These are phyloP conservation scores for Drosophila suboccidentalis DNA, from an alignment of 2,888 invertebrate species.

Conservation along the genomic window DNA sequence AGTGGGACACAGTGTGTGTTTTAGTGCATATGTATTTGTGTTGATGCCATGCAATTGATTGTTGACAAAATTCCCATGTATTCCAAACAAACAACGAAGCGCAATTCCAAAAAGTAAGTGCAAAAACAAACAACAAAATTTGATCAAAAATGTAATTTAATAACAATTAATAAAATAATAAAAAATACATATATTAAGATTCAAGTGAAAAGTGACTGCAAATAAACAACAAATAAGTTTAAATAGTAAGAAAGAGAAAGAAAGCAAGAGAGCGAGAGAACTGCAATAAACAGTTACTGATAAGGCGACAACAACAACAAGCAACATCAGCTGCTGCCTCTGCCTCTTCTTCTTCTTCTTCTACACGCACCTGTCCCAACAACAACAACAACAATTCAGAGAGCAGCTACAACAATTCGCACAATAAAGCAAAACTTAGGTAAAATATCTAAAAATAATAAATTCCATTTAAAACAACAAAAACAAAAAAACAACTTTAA, in stretches of 20 bases:
- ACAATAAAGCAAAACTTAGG: constrained; percentile 79
- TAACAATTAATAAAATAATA: constrained; percentile 10
- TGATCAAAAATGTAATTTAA: constrained; percentile 6
- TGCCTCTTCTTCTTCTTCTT: constrained; percentile 30
- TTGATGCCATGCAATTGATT: constrained; percentile 85
- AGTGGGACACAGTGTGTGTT: constrained; percentile 58
- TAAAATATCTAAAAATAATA: constrained; percentile 83
- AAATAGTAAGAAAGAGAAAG: neutral
- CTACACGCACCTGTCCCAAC: constrained; percentile 51
- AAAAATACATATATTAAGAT: neutral
- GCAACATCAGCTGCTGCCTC: constrained; percentile 30
- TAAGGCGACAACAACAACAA: constrained; percentile 46
- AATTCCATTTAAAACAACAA: constrained; percentile 72
- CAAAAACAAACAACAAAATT: constrained; percentile 5
- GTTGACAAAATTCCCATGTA: constrained; percentile 86
- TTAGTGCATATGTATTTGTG: constrained; percentile 71
- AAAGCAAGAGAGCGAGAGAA: constrained; percentile 27
- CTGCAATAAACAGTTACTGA: constrained; percentile 42
- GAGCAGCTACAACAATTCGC: constrained; percentile 54
- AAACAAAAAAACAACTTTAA: constrained; percentile 45
- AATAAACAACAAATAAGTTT: constrained; percentile 9
- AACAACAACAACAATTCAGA: constrained; percentile 28
- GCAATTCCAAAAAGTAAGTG: constrained; percentile 86
- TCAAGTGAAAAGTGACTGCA: constrained; percentile 38
- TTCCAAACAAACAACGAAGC: constrained; percentile 86